phyloP scores from a whole-genome alignment of 1,140 invertebrate species.

The Drosophila teissieri region DNA sequence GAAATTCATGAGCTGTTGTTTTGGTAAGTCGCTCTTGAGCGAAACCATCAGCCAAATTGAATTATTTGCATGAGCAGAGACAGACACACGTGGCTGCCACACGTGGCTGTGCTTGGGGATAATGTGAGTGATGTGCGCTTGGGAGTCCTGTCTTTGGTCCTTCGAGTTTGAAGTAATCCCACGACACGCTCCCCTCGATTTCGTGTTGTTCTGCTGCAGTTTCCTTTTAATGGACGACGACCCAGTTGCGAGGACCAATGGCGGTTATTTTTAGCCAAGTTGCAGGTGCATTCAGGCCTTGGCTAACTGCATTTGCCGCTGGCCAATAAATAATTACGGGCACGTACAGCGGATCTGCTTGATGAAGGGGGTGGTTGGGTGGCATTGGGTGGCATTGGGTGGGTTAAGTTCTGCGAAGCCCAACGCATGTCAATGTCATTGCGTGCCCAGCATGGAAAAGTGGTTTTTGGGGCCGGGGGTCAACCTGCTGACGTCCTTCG shows the following conservation, averaged over 20 bases:
- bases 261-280: conserved; percentile 33
- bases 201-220: conserved; percentile 1
- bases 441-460: conserved; percentile 32
- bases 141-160: neutral
- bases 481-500: conserved; percentile 37
- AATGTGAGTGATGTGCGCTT: neutral
- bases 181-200: conserved; percentile 1
- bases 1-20: conserved; percentile 8
- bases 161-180: conserved; percentile 25
- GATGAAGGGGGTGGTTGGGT: neutral
- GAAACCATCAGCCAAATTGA: conserved; percentile 24
- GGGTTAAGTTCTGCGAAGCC: neutral
- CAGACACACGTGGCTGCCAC: conserved; percentile 35
- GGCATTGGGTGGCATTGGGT: too few relatives aligned
- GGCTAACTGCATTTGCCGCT: conserved; percentile 25
- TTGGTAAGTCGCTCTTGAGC: neutral
- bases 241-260: conserved; percentile 38
- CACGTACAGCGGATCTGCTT: conserved; percentile 32
- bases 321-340: conserved; percentile 47
- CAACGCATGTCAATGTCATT: conserved; percentile 40
- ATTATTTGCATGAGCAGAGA: conserved; percentile 17
- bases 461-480: neutral
- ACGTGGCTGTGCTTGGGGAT: conserved; percentile 36
- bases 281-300: conserved; percentile 32
- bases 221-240: conserved; percentile 24